Evolutionary conservation across 2,113 vertebrate genomes (phyloP).

Genomic region (Megaleporinus macrocephalus): DNA sequence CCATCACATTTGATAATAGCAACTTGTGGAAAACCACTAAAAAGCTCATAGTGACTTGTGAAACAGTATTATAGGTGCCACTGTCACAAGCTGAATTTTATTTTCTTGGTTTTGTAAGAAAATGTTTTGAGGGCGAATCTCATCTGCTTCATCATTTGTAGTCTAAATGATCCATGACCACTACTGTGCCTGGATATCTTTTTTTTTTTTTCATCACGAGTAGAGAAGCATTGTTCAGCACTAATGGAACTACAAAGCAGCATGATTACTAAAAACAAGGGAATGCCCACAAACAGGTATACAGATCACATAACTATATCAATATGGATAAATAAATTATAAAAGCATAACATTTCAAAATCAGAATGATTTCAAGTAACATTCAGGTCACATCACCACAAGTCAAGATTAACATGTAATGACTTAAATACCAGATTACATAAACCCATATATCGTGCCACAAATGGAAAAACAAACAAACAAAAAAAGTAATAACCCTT

Average conservation of each 20-base stretch:
- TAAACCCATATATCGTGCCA: slow-evolving; percentile 2
- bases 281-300: slow-evolving; percentile 20
- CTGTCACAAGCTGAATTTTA: too few relatives aligned
- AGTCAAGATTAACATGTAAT: slow-evolving; percentile 24
- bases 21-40: too few relatives aligned
- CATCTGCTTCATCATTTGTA: too few relatives aligned
- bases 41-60: too few relatives aligned
- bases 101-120: too few relatives aligned
- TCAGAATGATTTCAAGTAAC: slow-evolving; percentile 35
- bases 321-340: slow-evolving; percentile 23
- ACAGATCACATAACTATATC: slow-evolving; percentile 32
- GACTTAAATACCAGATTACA: slow-evolving; percentile 12
- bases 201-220: neutral
- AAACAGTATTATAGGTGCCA: too few relatives aligned
- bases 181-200: neutral
- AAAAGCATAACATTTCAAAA: slow-evolving; percentile 31
- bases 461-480: slow-evolving; percentile 13
- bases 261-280: slow-evolving; percentile 6
- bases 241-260: neutral
- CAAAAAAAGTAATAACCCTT: neutral
- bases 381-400: slow-evolving; percentile 55
- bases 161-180: too few relatives aligned
- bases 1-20: too few relatives aligned
- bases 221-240: slow-evolving; percentile 14
- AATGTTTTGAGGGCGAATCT: too few relatives aligned